Percentiles rank a stretch among this genome's conserved stretches.
Conservation (phyloP, 2,113 vertebrate genomes). For the Bostrychus sinensis region DNA sequence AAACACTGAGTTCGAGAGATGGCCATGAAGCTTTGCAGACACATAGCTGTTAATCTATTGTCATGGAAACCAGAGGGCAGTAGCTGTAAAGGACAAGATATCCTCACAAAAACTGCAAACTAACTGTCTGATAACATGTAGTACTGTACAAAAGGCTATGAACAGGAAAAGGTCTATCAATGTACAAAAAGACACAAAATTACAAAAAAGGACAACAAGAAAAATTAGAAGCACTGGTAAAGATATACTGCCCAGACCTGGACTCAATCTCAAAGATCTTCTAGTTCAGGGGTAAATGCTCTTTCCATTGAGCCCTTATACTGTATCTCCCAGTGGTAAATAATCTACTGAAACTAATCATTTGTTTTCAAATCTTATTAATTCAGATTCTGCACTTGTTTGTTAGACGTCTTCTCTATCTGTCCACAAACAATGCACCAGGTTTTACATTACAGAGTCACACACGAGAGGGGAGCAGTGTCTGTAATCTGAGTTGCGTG, state of each 20-base stretch:
- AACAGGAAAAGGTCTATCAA: too few relatives aligned
- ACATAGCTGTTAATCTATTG: slow-evolving; percentile 58
- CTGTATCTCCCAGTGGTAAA: too few relatives aligned
- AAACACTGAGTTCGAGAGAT: slow-evolving; percentile 15
- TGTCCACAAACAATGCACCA: neutral
- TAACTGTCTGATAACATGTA: too few relatives aligned
- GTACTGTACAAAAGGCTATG: too few relatives aligned
- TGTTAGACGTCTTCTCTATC: neutral
- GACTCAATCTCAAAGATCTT: too few relatives aligned
- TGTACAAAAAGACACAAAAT: too few relatives aligned
- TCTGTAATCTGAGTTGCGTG: neutral
- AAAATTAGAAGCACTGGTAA: too few relatives aligned
- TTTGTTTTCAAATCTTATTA: neutral
- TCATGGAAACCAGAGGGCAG: slow-evolving; percentile 31
- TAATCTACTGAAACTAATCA: too few relatives aligned
- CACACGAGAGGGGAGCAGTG: neutral
- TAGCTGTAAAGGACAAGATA: neutral
- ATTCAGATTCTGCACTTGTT: neutral
- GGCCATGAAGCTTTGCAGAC: slow-evolving; percentile 16
- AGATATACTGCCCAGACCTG: too few relatives aligned
- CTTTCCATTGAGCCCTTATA: too few relatives aligned
- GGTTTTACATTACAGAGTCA: slow-evolving; percentile 16
- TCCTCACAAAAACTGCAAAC: slow-evolving; percentile 20
- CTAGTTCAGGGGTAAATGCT: too few relatives aligned
- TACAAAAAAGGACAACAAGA: too few relatives aligned